Evolutionary conservation across 2,797 vertebrate species (phyloP).

Genomic region (Malacoraja senta): DNA sequence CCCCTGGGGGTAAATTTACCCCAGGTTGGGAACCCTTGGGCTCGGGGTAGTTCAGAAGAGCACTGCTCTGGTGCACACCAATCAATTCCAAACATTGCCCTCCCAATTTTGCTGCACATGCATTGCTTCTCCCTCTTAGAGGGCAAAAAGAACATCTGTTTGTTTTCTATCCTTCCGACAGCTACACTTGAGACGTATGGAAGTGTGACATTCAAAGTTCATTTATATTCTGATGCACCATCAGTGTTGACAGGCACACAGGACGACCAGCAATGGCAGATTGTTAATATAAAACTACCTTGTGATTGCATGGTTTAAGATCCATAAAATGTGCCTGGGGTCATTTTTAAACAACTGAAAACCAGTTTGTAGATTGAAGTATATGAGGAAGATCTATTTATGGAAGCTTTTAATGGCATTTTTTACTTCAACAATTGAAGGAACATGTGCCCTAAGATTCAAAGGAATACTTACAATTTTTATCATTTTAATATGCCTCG

Average conservation of each 20-base stretch:
- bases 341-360: background rate
- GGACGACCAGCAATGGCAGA: background rate
- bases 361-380: background rate
- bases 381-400: background rate
- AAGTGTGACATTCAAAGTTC: background rate
- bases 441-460: background rate
- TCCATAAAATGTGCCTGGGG: slow-evolving; percentile 26
- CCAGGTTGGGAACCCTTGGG: too few species aligned
- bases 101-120: background rate
- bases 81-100: background rate
- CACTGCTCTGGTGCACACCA: background rate
- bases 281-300: slow-evolving; percentile 15
- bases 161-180: slow-evolving; percentile 12
- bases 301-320: slow-evolving; percentile 25
- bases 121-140: background rate
- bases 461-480: background rate
- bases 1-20: too few species aligned
- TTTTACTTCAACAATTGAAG: background rate
- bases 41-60: background rate
- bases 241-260: background rate
- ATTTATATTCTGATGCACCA: slow-evolving; percentile 14
- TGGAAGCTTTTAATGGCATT: slow-evolving; percentile 13
- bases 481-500: background rate
- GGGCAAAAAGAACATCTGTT: background rate
- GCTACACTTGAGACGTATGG: background rate